Base-by-base conservation (phyloP, 2,113 vertebrate species). In the Callospermophilus lateralis region DNA sequence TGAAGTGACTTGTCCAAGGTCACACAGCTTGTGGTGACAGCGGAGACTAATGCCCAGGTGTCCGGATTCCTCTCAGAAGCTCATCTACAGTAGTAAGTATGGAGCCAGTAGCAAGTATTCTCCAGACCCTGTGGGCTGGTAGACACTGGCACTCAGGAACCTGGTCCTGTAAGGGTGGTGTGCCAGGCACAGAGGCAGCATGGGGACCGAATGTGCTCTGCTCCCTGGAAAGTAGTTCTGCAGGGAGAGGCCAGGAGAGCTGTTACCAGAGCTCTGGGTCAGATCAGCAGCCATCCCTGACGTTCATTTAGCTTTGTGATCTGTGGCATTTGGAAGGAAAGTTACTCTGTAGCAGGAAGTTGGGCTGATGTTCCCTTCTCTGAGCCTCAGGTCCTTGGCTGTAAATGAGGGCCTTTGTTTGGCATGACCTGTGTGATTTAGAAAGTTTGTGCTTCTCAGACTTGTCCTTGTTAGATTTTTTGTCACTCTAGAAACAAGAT, bases 1-100 rank as follows among this genome's bases (percentile, higher is more conserved):
- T 13, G 20, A 89, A 95, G 65, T 93, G 97, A 98, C 97, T 97
- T 85, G 92, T 24, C 91, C 93, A 93, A 76, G 96, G 97, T 93
- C 97, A 84, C 93, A 83, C 68, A 55, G 84, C 79, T 85, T 2
- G 8, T 45, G 72, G 65, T 20, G 51, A 51, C 65, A 8, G 55
- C 17, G 28, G 72, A 15, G 32, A 26, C 67, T 28, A 10, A 48
- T 32, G 63, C 3, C 1, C 26, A 32, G 72, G 26, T 42, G 55
- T 79, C 15, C 5, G 6, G 42, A 67, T 63, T 30, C 24, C 8
- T 16, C 32, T 20, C 63, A 9, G 70, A 61, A 61, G 51, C 79
- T 81, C 30, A 8, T 72, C 34, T 79, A 34, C 28, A 45, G 42
- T 42, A 42, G 42, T 42, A 42, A 42, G 45, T 4, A 34, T 3